phyloP scores from a whole-genome alignment of 2,113 vertebrate genomes.

The Candoia aspera region DNA sequence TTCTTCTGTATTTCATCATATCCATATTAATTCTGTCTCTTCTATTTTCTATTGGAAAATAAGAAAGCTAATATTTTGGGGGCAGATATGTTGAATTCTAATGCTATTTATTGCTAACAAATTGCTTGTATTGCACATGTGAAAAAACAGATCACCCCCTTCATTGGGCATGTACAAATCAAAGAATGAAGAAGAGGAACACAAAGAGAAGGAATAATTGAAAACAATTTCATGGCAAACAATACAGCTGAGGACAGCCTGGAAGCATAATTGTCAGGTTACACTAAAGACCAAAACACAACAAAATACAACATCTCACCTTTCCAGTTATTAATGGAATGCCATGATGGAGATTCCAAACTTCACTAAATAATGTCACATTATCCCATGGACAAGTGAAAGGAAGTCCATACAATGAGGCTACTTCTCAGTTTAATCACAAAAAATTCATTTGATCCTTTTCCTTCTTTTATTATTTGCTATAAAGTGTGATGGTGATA shows the following conservation, averaged over 20 bases:
- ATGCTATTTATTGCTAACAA: neutral
- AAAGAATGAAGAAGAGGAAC: neutral
- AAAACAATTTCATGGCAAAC: neutral
- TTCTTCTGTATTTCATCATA: neutral
- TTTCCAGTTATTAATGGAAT: neutral
- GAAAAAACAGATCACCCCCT: neutral
- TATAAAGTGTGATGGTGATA: neutral
- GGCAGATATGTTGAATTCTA: neutral
- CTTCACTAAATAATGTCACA: neutral
- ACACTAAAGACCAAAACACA: neutral
- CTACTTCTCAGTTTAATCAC: neutral
- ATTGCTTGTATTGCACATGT: neutral
- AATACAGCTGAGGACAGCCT: no score
- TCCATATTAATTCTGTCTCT: neutral
- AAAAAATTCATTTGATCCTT: neutral
- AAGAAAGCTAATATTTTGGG: neutral
- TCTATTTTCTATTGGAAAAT: neutral
- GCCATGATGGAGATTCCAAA: neutral
- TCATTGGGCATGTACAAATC: neutral
- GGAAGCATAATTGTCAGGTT: neutral
- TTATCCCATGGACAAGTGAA: neutral
- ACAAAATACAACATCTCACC: neutral
- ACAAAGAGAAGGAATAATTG: neutral
- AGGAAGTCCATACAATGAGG: neutral
- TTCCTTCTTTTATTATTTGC: neutral